Evolutionary conservation across 1,140 invertebrate genomes (phyloP), one percentile per base, ranked within the genome.

Genomic region (Heliconius congener): DNA sequence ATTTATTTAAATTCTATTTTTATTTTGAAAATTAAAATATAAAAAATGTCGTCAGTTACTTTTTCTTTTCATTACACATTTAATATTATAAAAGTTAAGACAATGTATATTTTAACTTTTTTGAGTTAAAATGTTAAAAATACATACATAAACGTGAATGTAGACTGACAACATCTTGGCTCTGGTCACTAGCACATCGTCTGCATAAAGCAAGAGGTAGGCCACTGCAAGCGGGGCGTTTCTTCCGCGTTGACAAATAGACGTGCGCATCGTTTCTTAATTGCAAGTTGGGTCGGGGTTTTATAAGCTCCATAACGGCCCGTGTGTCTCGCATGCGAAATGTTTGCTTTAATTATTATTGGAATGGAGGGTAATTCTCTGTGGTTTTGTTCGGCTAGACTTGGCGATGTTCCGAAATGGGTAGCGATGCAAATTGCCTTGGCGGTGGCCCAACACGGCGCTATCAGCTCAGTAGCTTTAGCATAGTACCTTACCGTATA

Each of bases 281-380:
- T 93, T 94, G 91, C 93, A 86, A 90, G 88, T 86, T 89, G 88
- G 86, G 86, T 87, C 88, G 88, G 92, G 92, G 91, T 91, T 93
- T 93, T 93, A 93, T 93, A 93, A 93, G 91, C 90, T 93, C 91
- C 91, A 92, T 92, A 92, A 93, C 90, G 90, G 91, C 90, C 90
- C 87, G 87, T 84, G 83, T 84, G 91, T 92, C 91, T 90, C 90
- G 88, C 80, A 88, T 91, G 89, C 83, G 91, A 93, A 93, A 94
- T 94, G 91, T 94, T 92, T 93, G 93, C 92, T 92, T 94, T 93
- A 94, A 94, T 94, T 94, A 94, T 94, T 94, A 94, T 93, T 94
- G 93, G 93, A 94, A 94, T 94, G 90, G 92, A 91, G 91, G 90
- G 92, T 94, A 92, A 93, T 93, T 94, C 93, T 91, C 87, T 84